Conservation (phyloP, 2,113 vertebrate genomes). For the Turdus rufiventris region DNA sequence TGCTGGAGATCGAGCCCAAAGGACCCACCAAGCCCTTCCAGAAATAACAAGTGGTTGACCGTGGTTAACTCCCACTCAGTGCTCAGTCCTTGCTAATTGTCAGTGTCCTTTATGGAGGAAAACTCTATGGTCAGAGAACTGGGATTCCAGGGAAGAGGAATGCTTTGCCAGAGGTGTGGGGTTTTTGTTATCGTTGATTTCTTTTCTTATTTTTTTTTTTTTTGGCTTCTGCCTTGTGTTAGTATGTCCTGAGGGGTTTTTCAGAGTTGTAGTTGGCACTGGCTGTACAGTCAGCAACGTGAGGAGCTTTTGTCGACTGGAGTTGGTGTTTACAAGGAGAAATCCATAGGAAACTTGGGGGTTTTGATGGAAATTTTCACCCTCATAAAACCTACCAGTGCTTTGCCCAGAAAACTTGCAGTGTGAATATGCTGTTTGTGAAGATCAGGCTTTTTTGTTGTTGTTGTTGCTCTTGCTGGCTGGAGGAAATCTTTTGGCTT, state of each 20-base stretch:
- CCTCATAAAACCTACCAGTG: neutral
- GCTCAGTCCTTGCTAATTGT: neutral
- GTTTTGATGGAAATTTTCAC: neutral
- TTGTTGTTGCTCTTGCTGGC: neutral
- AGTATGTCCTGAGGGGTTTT: neutral
- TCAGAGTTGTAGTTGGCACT: constrained; percentile 7
- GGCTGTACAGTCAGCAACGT: fast-evolving
- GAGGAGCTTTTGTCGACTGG: neutral
- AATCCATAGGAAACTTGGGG: constrained; percentile 14
- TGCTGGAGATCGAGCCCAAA: neutral
- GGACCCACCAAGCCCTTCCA: neutral
- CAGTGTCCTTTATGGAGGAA: neutral
- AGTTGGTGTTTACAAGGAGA: constrained; percentile 17
- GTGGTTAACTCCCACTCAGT: neutral
- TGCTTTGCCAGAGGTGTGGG: constrained; percentile 7
- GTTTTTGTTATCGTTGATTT: neutral
- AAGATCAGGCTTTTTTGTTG: neutral
- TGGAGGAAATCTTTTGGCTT: neutral
- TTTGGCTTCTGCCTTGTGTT: neutral
- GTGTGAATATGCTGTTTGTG: neutral
- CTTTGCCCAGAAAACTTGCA: neutral
- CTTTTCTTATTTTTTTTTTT: too few species aligned
- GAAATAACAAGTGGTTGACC: constrained; percentile 45
- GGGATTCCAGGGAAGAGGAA: neutral
- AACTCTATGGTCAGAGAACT: neutral